Percentiles rank a stretch among this genome's conserved stretches.
Conservation (phyloP, 2,888 invertebrate genomes). For the Drosophila falleni region DNA sequence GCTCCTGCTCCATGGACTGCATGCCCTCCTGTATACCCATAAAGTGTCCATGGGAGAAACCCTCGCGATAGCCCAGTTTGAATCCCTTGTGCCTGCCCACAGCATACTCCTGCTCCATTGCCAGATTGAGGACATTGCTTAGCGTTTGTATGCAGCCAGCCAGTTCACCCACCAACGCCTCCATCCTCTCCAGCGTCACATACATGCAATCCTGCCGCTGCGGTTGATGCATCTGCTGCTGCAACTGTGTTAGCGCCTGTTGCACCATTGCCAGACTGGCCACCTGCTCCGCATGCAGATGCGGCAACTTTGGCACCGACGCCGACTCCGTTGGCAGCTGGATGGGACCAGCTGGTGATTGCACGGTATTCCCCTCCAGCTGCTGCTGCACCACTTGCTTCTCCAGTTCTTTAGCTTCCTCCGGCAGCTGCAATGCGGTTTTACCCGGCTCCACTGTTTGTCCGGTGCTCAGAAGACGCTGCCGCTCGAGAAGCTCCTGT, state of each 20-base stretch:
- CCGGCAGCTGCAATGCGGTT: conserved; percentile 31
- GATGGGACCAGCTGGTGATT: conserved; percentile 45
- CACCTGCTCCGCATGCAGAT: conserved; percentile 60
- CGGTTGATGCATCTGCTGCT: conserved; percentile 20
- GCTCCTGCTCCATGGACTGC: neutral
- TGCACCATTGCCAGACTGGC: conserved; percentile 55
- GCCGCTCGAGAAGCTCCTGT: conserved; percentile 41
- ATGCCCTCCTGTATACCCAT: conserved; percentile 66
- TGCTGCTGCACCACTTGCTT: neutral
- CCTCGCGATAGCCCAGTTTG: conserved; percentile 62
- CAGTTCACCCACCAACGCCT: conserved; percentile 44
- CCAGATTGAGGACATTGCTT: conserved; percentile 60
- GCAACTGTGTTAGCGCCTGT: conserved; percentile 38
- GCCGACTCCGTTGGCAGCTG: conserved; percentile 36
- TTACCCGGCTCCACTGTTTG: conserved; percentile 20
- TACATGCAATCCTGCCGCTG: conserved; percentile 23
- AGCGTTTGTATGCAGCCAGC: conserved; percentile 49
- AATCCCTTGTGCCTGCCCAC: conserved; percentile 61
- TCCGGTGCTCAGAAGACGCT: conserved; percentile 42
- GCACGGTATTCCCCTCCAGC: conserved; percentile 17
- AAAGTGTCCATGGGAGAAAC: conserved; percentile 63
- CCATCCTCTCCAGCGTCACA: conserved; percentile 26
- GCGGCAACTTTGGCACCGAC: conserved; percentile 46
- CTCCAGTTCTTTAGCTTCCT: neutral
- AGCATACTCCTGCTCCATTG: conserved; percentile 65